Conservation (phyloP, 2,888 invertebrate genomes). For the Caenorhabditis sinica region DNA sequence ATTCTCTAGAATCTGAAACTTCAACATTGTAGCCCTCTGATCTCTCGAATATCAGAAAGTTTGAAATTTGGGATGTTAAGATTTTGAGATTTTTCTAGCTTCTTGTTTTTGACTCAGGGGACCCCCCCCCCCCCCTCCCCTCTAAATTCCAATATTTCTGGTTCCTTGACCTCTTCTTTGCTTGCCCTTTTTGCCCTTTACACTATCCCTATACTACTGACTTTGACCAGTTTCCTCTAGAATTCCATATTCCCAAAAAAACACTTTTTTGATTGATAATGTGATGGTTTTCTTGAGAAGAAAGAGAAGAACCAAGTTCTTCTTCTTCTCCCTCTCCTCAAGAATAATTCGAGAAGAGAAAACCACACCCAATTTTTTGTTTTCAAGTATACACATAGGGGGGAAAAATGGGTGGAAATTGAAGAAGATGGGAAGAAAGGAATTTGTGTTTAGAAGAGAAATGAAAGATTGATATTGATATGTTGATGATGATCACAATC, state of each 20-base stretch:
- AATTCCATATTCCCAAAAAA: neutral
- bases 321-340: neutral
- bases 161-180: neutral
- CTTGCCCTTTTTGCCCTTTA: neutral
- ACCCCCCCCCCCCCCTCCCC: too few relatives aligned
- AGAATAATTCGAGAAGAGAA: neutral
- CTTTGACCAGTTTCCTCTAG: neutral
- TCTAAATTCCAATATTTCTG: neutral
- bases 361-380: constrained; percentile 40
- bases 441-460: neutral
- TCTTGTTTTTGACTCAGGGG: too few relatives aligned
- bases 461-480: constrained; percentile 16
- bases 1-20: too few relatives aligned
- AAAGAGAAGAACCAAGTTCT: constrained; percentile 39
- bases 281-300: constrained; percentile 13
- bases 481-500: constrained; percentile 16
- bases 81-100: neutral
- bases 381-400: neutral
- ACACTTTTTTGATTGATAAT: constrained; percentile 32
- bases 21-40: too few relatives aligned
- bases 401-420: neutral
- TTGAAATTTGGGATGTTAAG: too few relatives aligned
- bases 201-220: neutral
- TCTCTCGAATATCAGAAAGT: too few relatives aligned
- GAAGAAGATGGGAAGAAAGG: neutral